Percentiles rank a stretch among this genome's conserved stretches.
Evolutionary conservation across 2,113 vertebrate genomes (phyloP).

Genomic region (Notothenia coriiceps): DNA sequence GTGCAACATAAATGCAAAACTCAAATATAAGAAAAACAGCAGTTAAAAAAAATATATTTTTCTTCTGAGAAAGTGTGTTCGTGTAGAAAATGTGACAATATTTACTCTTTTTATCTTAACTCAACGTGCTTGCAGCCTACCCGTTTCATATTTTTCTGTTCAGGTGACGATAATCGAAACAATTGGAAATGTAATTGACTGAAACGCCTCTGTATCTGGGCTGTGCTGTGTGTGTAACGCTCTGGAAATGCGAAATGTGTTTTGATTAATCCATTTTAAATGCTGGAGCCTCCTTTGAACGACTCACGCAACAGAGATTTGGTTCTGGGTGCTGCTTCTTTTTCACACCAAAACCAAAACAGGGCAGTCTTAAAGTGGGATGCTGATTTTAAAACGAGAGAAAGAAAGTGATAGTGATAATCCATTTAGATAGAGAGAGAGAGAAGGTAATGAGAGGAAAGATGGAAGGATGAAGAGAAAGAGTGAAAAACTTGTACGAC

Average conservation of each 20-base stretch:
- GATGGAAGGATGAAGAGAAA: constrained; percentile 45
- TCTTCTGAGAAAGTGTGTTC: no score
- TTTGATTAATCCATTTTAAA: constrained; percentile 72
- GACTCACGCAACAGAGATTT: constrained; percentile 52
- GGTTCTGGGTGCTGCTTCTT: constrained; percentile 34
- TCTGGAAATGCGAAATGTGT: constrained; percentile 56
- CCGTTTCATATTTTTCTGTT: constrained; percentile 44
- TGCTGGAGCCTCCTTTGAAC: constrained; percentile 66
- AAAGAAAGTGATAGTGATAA: constrained; percentile 69
- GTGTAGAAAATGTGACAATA: constrained; percentile 26
- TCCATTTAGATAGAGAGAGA: constrained; percentile 72
- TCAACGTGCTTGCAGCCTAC: constrained; percentile 2
- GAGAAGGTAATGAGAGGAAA: constrained; percentile 47
- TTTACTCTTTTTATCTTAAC: constrained; percentile 24
- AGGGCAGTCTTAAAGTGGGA: constrained; percentile 58
- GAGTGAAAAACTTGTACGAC: constrained; percentile 56
- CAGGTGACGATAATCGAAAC: constrained; percentile 58
- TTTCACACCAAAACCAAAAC: constrained; percentile 37
- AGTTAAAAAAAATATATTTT: neutral
- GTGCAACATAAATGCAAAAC: constrained; percentile 5
- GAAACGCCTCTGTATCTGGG: constrained; percentile 41
- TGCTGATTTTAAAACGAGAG: constrained; percentile 62
- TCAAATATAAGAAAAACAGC: neutral
- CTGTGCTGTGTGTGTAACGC: constrained; percentile 26
- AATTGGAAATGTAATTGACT: constrained; percentile 54